Percentiles rank a stretch among this genome's conserved stretches.
Conservation (phyloP, 2,797 vertebrate genomes). For the Diglossa cyanea region DNA sequence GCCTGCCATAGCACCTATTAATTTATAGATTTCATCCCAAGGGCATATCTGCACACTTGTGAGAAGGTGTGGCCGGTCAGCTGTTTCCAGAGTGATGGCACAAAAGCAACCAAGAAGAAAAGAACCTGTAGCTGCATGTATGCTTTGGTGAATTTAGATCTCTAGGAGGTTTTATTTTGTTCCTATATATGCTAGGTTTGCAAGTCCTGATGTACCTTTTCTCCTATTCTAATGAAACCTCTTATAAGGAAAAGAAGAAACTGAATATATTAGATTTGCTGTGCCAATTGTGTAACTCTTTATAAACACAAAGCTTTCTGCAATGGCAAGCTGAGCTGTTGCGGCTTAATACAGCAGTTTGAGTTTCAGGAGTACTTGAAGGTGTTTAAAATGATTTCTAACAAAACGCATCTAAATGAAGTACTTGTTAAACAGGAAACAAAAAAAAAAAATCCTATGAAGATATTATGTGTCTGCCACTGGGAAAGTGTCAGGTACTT, state of each 20-base stretch:
- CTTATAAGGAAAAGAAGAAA: background rate
- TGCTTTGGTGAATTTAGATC: background rate
- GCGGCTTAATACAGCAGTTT: background rate
- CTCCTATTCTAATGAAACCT: background rate
- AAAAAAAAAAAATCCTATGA: background rate
- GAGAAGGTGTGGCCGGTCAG: background rate
- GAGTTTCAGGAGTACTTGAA: background rate
- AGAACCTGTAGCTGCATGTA: slow-evolving; percentile 1
- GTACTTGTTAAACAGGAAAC: background rate
- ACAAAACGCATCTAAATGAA: background rate
- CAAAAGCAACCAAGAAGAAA: background rate
- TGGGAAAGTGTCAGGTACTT: background rate
- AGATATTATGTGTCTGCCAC: background rate
- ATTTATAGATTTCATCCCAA: slow-evolving; percentile 17
- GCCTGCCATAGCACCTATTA: background rate
- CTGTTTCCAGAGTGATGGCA: slow-evolving; percentile 30
- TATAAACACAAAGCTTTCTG: background rate
- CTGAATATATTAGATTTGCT: background rate
- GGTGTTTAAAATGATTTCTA: background rate
- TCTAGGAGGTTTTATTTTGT: background rate
- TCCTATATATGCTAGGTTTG: background rate
- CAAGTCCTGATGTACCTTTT: background rate
- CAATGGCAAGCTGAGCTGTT: background rate
- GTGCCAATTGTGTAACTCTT: background rate
- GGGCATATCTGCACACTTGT: background rate